Evolutionary conservation across 2,797 vertebrate genomes (phyloP), one percentile per base, ranked within the genome.

Genomic region (Hylomyscus alleni): DNA sequence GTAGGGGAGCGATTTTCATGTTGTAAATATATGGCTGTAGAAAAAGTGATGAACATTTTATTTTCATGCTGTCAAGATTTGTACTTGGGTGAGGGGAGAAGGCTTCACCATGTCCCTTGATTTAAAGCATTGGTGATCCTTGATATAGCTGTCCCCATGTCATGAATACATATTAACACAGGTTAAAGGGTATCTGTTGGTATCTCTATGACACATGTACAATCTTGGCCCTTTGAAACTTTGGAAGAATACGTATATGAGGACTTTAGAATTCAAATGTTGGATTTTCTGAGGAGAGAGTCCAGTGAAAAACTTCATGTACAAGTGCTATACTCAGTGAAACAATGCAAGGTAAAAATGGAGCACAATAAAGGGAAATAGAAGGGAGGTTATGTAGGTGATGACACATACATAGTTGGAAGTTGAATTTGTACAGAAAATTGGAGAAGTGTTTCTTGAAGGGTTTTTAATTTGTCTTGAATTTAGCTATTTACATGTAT

Each of bases 381-480:
- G 19, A 0, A 11, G 5, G 2, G 10, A 26, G 17, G 26, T 0
- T 17, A 40, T 58, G 1, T 3, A 37, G 14, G n/a, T 73, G 1
- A n/a, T 52, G 24, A 56, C 67, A 84, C 34, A 88, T 75, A 78
- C 10, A 1, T 84, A 58, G 62, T 93, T 73, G 29, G 3, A 20
- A 37, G 52, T 8, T 15, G 29, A 54, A 37, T 91, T 76, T 56
- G 6, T 65, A 13, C 58, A 77, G 0, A 93, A 77, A 91, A 67
- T 56, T 72, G 15, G 85, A 2, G 8, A 88, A 40, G 34, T 62
- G 52, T 37, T 89, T 19, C 9, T 91, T 77, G 50, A 40, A 60
- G 56, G 2, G 31, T 65, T 94, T 90, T 65, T 34, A 12, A 83
- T 34, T 65, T 81, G 11, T 37, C 56, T 58, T 58, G n/a, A 54